A percentile compares a stretch with the other conserved stretches of the same genome.
Conservation (phyloP, 2,888 invertebrate species). For the Caenorhabditis uteleia region DNA sequence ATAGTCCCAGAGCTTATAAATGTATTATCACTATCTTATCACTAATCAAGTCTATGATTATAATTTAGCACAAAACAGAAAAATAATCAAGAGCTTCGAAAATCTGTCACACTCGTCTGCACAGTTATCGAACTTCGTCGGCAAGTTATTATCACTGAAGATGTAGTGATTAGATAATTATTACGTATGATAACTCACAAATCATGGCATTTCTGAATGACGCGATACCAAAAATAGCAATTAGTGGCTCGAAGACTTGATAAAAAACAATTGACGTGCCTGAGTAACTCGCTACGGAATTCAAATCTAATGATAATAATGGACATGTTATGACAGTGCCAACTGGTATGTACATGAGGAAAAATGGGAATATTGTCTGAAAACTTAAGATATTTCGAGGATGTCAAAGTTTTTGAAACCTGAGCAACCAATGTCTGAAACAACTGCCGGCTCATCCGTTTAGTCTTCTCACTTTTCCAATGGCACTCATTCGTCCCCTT, state of each 20-base stretch:
- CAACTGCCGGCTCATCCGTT: constrained; percentile 17
- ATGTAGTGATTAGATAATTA: too few relatives aligned
- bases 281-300: constrained; percentile 1
- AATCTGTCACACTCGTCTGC: too few relatives aligned
- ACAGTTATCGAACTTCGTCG: too few relatives aligned
- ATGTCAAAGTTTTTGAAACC: too few relatives aligned
- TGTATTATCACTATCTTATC: too few relatives aligned
- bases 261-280: constrained; percentile 8
- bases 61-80: too few relatives aligned
- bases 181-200: too few relatives aligned
- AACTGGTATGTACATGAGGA: constrained; percentile 26
- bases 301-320: constrained; percentile 13
- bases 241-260: constrained; percentile 13
- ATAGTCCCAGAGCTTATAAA: too few relatives aligned
- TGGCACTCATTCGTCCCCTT: constrained; percentile 1
- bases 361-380: constrained; percentile 22
- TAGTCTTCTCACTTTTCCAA: constrained; percentile 9
- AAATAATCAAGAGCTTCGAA: too few relatives aligned
- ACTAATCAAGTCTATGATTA: too few relatives aligned
- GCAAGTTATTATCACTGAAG: too few relatives aligned
- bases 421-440: constrained; percentile 15
- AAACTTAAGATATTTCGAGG: too few relatives aligned
- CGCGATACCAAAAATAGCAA: constrained; percentile 18
- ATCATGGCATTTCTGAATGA: constrained; percentile 11
- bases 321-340: constrained; percentile 11